Conservation (phyloP, 2,888 invertebrate genomes). For the Metallyticus violacea region DNA sequence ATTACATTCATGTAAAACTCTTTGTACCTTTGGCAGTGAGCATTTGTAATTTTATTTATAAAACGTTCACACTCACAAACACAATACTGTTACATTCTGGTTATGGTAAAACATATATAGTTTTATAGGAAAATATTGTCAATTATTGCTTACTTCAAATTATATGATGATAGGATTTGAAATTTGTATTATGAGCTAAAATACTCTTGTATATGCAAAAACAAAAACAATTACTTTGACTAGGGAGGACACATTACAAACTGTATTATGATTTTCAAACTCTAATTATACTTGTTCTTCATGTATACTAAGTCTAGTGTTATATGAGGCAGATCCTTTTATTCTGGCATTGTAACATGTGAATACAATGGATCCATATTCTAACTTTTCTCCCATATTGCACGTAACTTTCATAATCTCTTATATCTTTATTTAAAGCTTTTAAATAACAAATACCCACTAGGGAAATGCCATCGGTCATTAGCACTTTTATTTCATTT, state of each 20-base stretch:
- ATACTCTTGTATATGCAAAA: not conserved
- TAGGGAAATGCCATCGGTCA: not conserved
- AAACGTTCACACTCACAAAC: not conserved
- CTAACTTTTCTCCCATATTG: not conserved
- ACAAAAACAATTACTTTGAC: not conserved
- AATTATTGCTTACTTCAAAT: not conserved
- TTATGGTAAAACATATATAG: not conserved
- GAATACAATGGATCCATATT: not conserved
- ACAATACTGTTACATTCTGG: not conserved
- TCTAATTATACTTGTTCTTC: not conserved
- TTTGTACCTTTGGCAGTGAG: not conserved
- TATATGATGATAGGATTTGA: not conserved
- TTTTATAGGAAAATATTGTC: not conserved
- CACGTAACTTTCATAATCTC: no score
- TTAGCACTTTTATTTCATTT: no score
- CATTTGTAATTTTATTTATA: not conserved
- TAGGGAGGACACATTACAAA: not conserved
- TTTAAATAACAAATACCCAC: not conserved
- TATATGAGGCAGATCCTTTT: no score
- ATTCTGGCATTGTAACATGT: no score
- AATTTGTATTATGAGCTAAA: not conserved
- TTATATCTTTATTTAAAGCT: not conserved
- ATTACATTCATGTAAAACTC: not conserved
- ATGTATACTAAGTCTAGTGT: not conserved
- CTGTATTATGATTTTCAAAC: not conserved